Evolutionary conservation across 2,888 invertebrate species (phyloP).

Genomic region (Sphaeridia pumilis): DNA sequence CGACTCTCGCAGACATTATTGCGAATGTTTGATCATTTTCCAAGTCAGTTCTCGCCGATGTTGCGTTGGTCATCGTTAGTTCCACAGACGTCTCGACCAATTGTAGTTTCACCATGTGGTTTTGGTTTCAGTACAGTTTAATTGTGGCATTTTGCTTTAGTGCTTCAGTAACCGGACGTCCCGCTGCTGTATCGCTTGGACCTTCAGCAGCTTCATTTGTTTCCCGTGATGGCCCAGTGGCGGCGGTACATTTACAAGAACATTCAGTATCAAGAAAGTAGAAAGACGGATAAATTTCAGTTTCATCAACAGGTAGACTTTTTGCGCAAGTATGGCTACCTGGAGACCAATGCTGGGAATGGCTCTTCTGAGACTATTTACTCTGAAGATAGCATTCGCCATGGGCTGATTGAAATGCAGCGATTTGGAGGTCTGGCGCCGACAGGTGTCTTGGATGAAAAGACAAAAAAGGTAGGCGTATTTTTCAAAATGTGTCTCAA

Average conservation of each 20-base stretch:
- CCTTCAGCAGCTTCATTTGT: too few relatives aligned
- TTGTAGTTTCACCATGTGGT: too few relatives aligned
- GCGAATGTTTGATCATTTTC: too few relatives aligned
- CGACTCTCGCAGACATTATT: too few relatives aligned
- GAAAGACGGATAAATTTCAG: not conserved
- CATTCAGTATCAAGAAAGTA: not conserved
- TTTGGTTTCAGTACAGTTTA: too few relatives aligned
- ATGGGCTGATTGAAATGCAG: constrained; percentile 56
- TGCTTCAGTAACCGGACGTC: too few relatives aligned
- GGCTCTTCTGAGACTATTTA: constrained; percentile 50
- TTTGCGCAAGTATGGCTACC: constrained; percentile 58
- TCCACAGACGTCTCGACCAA: too few relatives aligned
- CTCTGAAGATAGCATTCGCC: constrained; percentile 50
- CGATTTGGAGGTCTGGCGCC: constrained; percentile 56
- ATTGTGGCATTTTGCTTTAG: too few relatives aligned
- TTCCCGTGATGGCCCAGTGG: constrained; percentile 6
- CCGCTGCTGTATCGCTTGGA: too few relatives aligned
- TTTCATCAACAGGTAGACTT: constrained; percentile 40
- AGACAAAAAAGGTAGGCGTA: constrained; percentile 48
- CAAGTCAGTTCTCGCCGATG: too few relatives aligned
- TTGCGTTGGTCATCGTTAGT: too few relatives aligned
- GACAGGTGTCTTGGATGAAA: constrained; percentile 55
- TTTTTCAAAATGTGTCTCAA: too few relatives aligned
- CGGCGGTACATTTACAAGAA: constrained; percentile 2
- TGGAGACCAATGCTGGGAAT: constrained; percentile 41